Percentiles rank a stretch among this genome's conserved stretches.
Conservation (phyloP, 2,888 invertebrate genomes). For the Frankliniella fusca region DNA sequence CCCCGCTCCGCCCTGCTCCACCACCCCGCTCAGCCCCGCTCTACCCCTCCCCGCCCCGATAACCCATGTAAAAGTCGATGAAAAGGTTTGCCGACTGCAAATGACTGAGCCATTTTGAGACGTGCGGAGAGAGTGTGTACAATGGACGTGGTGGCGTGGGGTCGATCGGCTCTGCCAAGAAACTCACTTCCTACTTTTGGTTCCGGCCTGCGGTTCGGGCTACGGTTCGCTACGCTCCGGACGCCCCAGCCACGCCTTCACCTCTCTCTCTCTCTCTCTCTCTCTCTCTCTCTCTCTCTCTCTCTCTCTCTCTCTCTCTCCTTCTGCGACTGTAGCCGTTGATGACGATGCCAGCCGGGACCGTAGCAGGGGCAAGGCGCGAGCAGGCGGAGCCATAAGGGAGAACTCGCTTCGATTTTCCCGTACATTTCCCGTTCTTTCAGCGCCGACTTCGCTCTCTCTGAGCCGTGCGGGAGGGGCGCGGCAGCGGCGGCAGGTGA, state of each 20-base stretch:
- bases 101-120: neutral
- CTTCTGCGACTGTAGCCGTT: conserved; percentile 8
- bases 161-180: neutral
- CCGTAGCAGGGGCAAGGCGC: neutral
- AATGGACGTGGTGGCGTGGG: neutral
- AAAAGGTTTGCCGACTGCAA: neutral
- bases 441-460: neutral
- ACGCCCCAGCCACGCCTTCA: neutral
- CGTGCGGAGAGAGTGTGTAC: neutral
- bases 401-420: conserved; percentile 11
- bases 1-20: too few species aligned
- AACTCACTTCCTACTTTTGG: neutral
- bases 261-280: too few species aligned
- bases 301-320: too few species aligned
- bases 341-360: conserved; percentile 12
- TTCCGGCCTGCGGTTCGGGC: neutral
- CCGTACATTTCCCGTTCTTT: conserved; percentile 26
- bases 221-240: neutral
- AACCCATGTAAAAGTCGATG: too few species aligned
- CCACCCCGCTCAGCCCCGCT: too few species aligned
- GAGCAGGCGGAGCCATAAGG: neutral
- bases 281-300: too few species aligned
- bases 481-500: neutral
- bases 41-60: too few species aligned
- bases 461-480: neutral